phyloP scores from a whole-genome alignment of 2,797 vertebrate genomes.

The Esox lucius region DNA sequence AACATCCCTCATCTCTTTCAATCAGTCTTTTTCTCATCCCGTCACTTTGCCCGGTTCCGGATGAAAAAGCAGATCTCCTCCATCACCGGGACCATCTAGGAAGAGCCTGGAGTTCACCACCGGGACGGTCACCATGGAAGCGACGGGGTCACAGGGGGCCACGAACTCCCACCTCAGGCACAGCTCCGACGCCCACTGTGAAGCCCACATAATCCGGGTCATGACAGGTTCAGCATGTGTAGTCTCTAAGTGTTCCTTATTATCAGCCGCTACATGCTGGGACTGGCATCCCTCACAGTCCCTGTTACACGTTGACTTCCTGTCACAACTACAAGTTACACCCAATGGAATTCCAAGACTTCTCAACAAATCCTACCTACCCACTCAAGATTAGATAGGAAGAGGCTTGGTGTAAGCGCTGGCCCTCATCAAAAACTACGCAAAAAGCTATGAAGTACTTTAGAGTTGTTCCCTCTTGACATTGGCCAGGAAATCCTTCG shows the following conservation, averaged over 20 bases:
- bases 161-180: not conserved
- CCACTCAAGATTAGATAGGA: not conserved
- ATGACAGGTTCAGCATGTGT: not conserved
- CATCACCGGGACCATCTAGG: not conserved
- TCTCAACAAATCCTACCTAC: not conserved
- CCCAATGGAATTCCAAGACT: not conserved
- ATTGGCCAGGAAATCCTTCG: constrained; percentile 42
- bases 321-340: not conserved
- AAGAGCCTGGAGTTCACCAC: not conserved
- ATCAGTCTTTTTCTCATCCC: too few relatives aligned
- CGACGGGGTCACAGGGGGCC: not conserved
- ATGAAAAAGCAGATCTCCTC: too few relatives aligned
- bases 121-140: not conserved
- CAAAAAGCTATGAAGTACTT: not conserved
- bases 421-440: not conserved
- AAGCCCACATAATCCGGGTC: not conserved
- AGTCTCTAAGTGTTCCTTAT: not conserved
- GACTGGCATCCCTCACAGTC: not conserved
- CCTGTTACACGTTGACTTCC: not conserved
- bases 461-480: constrained; percentile 32
- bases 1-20: too few relatives aligned
- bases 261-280: not conserved
- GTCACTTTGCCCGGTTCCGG: too few relatives aligned
- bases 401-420: not conserved
- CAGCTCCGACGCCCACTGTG: not conserved